Base-by-base conservation (phyloP, 2,113 vertebrate species). In the Tetrao urogallus region DNA sequence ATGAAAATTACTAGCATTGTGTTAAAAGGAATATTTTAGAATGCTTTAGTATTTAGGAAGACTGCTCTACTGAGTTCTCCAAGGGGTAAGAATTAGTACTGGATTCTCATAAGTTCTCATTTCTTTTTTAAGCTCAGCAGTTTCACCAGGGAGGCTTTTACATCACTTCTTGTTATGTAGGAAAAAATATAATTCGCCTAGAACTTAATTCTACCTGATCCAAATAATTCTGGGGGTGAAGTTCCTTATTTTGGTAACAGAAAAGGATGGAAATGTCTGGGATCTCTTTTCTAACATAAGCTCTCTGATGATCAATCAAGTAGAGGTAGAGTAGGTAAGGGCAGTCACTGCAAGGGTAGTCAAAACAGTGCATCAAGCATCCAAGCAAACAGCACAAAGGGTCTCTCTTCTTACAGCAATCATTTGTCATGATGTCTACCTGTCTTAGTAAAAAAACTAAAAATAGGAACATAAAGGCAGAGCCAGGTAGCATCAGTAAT, bases 121-220 rank as follows among this genome's bases (percentile, higher is more conserved):
- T 90, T 30, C 10, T 72, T 89, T 93, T 16, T 76, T 84, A 78
- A 84, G 70, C 36, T 84, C 42, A 36, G n/a, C 54, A 61, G 15
- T 88, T 90, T 65, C 58, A 58, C 54, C 64, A 56, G 30, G 79
- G 52, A 84, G 82, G n/a, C 70, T 94, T 84, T 89, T 65, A 87
- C 82, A 82, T 93, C 3, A 69, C 70, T 65, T 84, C 11, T 93
- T 89, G 81, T 58, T 89, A 24, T 10, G 11, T 52, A 82, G 28
- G 56, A 84, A 92, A 73, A 8, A 48, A 17, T 43, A 45, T n/a
- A 15, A 15, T 92, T 93, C 22, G 42, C n/a, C 32, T 65, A 45
- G n/a, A n/a, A 87, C 47, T 89, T 64, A 88, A 84, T 93, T 86
- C 93, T 93, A 93, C 92, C 94, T 89, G 27, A 82, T 93, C 74